phyloP scores from a whole-genome alignment of 2,888 invertebrate genomes.

The Macroteleia sp. region DNA sequence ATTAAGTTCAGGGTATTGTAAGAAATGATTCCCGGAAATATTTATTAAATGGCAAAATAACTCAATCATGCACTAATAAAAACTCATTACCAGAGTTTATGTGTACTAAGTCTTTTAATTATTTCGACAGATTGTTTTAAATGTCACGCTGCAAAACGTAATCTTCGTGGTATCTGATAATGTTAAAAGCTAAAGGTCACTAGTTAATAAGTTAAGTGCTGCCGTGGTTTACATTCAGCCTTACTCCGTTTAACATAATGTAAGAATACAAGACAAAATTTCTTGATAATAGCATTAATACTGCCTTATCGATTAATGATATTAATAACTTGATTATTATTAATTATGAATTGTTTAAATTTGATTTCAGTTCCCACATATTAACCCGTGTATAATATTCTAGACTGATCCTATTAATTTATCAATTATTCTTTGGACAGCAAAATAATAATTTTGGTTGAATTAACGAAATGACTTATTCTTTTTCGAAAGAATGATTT shows the following conservation, averaged over 20 bases:
- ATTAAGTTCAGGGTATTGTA: not conserved
- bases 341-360: too few relatives aligned
- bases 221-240: constrained; percentile 17
- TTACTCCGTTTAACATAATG: constrained; percentile 8
- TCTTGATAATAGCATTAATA: too few relatives aligned
- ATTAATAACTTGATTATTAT: too few relatives aligned
- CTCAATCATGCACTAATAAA: constrained; percentile 7
- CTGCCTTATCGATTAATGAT: too few relatives aligned
- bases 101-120: constrained; percentile 40
- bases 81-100: constrained; percentile 28
- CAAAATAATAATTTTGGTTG: too few relatives aligned
- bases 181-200: constrained; percentile 57
- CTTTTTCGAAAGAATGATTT: too few relatives aligned
- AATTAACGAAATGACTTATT: too few relatives aligned
- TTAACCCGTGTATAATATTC: too few relatives aligned
- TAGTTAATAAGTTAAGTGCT: constrained; percentile 58
- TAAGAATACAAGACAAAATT: constrained; percentile 11
- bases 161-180: constrained; percentile 53
- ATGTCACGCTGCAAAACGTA: constrained; percentile 52
- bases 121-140: constrained; percentile 59
- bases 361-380: too few relatives aligned
- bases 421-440: too few relatives aligned
- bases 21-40: not conserved
- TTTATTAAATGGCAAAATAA: constrained; percentile 8
- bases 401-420: too few relatives aligned